Conservation (phyloP, 2,797 vertebrate species). For the Thamnophis elegans region DNA sequence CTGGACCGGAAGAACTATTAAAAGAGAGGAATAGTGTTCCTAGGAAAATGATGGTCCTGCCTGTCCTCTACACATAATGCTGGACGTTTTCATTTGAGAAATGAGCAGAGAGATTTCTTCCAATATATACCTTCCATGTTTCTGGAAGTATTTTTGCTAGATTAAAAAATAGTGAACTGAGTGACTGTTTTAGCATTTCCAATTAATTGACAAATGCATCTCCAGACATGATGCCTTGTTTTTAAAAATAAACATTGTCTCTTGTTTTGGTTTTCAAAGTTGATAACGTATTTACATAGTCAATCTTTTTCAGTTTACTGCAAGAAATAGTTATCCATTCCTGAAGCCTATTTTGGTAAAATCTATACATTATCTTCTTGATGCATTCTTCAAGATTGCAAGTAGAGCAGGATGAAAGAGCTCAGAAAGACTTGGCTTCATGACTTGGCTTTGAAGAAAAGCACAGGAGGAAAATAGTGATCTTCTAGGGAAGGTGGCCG, state of each 20-base stretch:
- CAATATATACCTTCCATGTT: not conserved
- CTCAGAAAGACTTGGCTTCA: constrained; percentile 3
- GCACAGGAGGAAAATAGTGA: accelerated
- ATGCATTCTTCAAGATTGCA: constrained; percentile 8
- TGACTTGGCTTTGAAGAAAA: not conserved
- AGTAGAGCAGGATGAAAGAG: not conserved
- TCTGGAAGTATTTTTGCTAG: constrained; percentile 6
- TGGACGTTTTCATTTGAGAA: not conserved
- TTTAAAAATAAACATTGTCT: constrained; percentile 48
- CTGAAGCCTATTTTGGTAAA: constrained; percentile 13
- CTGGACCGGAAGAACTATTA: not conserved
- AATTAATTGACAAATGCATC: constrained; percentile 41
- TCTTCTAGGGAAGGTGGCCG: not conserved
- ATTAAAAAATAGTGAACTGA: constrained; percentile 37
- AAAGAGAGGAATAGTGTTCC: not conserved
- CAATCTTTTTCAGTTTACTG: constrained; percentile 11
- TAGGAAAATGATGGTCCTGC: not conserved
- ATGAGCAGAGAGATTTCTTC: not conserved
- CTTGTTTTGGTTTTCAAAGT: not conserved
- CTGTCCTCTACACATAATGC: not conserved
- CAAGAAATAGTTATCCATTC: constrained; percentile 22
- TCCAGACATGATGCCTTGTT: constrained; percentile 1
- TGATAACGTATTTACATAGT: constrained; percentile 20
- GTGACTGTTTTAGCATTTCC: constrained; percentile 13
- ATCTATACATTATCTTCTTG: not conserved